Evolutionary conservation across 2,113 vertebrate species (phyloP).

Genomic region (Xiphorhynchus elegans): DNA sequence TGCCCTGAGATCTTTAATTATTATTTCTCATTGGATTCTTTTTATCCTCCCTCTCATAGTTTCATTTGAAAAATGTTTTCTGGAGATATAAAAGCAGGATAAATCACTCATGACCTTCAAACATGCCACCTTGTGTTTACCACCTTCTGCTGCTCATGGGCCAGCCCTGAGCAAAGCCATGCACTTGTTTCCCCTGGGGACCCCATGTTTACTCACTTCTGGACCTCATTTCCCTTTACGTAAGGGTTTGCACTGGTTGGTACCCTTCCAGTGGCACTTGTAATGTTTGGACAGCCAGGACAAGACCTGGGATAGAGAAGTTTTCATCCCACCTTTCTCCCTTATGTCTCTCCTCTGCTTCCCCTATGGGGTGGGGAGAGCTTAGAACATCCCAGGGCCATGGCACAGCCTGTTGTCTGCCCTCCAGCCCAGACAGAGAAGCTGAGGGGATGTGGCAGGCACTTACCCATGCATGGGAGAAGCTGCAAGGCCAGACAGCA

Average conservation of each 20-base stretch:
- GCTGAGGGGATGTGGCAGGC: not conserved
- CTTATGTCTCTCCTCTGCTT: not conserved
- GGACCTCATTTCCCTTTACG: not conserved
- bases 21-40: not conserved
- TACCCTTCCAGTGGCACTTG: not conserved
- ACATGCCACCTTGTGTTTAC: not conserved
- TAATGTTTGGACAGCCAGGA: not conserved
- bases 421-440: not conserved
- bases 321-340: not conserved
- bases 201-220: not conserved
- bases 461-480: not conserved
- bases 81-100: conserved; percentile 55
- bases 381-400: not conserved
- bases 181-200: not conserved
- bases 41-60: not conserved
- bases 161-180: not conserved
- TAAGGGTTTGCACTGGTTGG: not conserved
- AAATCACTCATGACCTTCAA: conserved; percentile 54
- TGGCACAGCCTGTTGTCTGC: not conserved
- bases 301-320: not conserved
- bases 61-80: conserved; percentile 69
- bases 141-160: not conserved
- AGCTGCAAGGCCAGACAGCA: not conserved
- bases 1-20: not conserved
- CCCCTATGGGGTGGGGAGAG: not conserved